These are phyloP conservation scores for Pegoplata infirma DNA, from an alignment of 2,888 invertebrate species.

Conservation along the genomic window DNA sequence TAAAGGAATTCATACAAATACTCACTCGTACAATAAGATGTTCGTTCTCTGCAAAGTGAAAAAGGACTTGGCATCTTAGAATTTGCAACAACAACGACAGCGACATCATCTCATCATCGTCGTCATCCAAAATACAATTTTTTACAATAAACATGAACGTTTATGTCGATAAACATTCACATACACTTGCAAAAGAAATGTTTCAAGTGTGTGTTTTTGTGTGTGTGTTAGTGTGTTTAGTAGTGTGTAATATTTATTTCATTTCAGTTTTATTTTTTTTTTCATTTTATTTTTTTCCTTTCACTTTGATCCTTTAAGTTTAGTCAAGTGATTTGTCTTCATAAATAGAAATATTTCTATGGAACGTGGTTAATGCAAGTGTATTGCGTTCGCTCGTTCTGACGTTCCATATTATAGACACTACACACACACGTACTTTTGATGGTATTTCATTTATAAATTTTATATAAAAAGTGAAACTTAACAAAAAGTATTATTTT, in stretches of 20 bases:
- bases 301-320: slow-evolving; percentile 38
- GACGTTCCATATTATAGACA: not conserved
- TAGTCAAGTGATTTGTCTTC: slow-evolving; percentile 26
- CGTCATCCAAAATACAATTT: not conserved
- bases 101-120: no score
- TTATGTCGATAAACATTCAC: slow-evolving; percentile 13
- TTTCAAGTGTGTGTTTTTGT: no score
- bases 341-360: no score
- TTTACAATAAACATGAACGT: no score
- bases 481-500: slow-evolving; percentile 25
- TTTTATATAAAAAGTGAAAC: slow-evolving; percentile 44
- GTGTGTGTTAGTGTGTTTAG: not conserved
- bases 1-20: slow-evolving; percentile 43
- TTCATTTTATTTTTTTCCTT: not conserved
- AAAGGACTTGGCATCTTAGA: not conserved
- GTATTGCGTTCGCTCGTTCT: no score
- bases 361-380: no score
- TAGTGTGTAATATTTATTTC: not conserved
- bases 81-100: slow-evolving; percentile 21
- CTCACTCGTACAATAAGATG: not conserved
- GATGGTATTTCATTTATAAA: no score
- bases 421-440: not conserved
- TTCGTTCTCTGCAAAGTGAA: not conserved
- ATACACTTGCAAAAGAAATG: not conserved
- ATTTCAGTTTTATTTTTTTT: no score